These are phyloP conservation scores for Cryptoblepharus egeriae DNA, from an alignment of 2,797 vertebrate species.

Conservation along the genomic window DNA sequence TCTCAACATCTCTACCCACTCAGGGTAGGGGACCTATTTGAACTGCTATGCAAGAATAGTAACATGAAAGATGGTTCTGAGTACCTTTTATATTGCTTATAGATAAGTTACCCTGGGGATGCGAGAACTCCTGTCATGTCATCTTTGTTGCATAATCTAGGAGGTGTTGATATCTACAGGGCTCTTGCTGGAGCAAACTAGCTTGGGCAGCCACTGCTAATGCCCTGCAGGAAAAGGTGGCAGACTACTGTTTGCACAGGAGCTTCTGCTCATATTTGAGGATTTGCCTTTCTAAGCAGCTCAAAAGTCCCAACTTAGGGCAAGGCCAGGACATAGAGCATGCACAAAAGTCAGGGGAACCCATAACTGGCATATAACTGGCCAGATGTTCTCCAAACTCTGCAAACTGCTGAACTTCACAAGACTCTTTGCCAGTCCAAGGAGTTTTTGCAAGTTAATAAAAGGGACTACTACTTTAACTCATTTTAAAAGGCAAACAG, in stretches of 20 bases:
- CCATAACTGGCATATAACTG: no score
- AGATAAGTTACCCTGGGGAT: no score
- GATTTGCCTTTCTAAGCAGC: background rate
- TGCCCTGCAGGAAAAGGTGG: background rate
- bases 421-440: background rate
- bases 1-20: no score
- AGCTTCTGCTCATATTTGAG: no score
- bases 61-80: background rate
- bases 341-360: no score
- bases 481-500: slow-evolving; percentile 43
- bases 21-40: no score
- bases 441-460: background rate
- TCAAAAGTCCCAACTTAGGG: background rate
- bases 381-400: background rate
- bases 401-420: no score
- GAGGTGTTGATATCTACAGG: background rate
- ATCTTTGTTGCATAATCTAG: background rate
- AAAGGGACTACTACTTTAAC: rapidly evolving
- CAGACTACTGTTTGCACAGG: background rate
- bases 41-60: background rate
- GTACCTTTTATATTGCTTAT: no score
- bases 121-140: background rate
- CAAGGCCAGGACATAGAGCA: no score
- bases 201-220: background rate
- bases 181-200: background rate